Evolutionary conservation across 1,140 invertebrate species (phyloP), one percentile per base, ranked within the genome.

Genomic region (Achroia grisella): DNA sequence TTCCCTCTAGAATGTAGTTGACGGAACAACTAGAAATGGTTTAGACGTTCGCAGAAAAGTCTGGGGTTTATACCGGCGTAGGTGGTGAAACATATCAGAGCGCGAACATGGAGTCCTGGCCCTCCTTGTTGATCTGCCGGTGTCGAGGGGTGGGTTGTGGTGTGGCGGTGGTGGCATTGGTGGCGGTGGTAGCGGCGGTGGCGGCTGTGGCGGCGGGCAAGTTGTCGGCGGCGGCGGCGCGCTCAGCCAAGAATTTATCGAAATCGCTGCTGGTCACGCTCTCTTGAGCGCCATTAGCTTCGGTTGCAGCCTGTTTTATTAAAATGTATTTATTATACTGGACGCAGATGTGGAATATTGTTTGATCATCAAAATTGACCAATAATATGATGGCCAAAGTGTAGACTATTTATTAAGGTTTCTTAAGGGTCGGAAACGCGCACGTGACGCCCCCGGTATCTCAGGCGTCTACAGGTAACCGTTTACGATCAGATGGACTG

Each of bases 201-300:
- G 83, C 93, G 39, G 93, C 94, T 8, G 93, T 95, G 10, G 94
- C 93, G 13, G 95, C 95, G 44, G 92, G 90, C 55, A 92, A 76
- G 64, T 83, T 87, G 60, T 94, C 93, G 39, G 93, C 94, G 8
- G 93, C 95, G 10, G 94, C 93, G 13, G 95, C 95, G 60, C 96
- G 86, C 72, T 97, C 95, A 0, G 94, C 93, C 17, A 98, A 87
- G 83, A 98, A 98, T 66, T 93, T 90, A 69, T 98, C 96, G 86
- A 98, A 98, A 79, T 98, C 96, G 56, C 94, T 93, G 56, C 93
- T 95, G 10, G 94, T 95, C 14, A 95, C 83, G 6, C 93, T 93
- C 65, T 93, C 92, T 67, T 92, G 90, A 10, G 52, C 60, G 2
- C 64, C 71, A 35, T 65, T 68, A 0, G 68, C 68, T 47, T 83